phyloP scores from a whole-genome alignment of 2,113 vertebrate species.

The Stegastes partitus region DNA sequence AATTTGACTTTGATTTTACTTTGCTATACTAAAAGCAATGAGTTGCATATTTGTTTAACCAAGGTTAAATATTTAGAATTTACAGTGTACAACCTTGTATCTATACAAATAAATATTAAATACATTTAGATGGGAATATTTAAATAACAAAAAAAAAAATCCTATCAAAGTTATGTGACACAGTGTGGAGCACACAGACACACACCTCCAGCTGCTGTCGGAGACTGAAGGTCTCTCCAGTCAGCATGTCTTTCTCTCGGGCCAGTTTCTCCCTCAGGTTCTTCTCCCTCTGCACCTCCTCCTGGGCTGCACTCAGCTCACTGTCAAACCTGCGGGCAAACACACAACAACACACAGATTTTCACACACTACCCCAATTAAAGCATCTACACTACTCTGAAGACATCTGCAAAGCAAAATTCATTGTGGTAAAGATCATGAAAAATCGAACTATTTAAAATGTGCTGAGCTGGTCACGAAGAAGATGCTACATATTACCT shows the following conservation, averaged over 20 bases:
- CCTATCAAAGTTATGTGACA: no score
- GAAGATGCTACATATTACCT: background rate
- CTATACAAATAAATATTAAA: no score
- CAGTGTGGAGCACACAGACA: background rate
- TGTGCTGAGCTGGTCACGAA: background rate
- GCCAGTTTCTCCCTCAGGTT: conserved; percentile 91
- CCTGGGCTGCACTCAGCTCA: conserved; percentile 90
- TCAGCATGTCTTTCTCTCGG: conserved; percentile 92
- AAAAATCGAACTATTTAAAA: background rate
- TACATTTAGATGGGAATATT: no score
- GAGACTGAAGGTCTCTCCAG: conserved; percentile 90
- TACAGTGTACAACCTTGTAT: no score
- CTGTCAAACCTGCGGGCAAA: conserved; percentile 90
- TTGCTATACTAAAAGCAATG: no score
- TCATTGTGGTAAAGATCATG: background rate
- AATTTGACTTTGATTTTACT: no score
- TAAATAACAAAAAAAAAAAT: no score
- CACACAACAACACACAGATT: background rate
- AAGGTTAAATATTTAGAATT: no score
- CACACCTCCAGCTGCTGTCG: conserved; percentile 93
- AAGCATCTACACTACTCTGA: background rate
- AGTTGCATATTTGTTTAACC: no score
- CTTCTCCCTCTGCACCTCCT: conserved; percentile 93
- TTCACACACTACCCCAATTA: conserved; percentile 17
- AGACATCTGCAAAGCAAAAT: background rate